Evolutionary conservation across 2,797 vertebrate genomes (phyloP).

Genomic region (Pachyuromys duprasi): DNA sequence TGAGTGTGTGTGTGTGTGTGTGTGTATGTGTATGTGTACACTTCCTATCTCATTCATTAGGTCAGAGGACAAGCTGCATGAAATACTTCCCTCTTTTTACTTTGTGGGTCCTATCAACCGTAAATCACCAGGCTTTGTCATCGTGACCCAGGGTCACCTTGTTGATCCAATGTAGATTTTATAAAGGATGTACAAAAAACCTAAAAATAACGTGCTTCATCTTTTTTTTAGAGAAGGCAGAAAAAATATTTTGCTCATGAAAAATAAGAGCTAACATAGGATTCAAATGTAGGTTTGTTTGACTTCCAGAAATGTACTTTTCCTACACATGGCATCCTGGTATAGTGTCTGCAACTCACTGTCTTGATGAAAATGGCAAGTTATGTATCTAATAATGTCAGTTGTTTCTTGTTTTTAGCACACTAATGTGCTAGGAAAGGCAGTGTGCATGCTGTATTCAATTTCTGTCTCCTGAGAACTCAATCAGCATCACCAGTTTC

Average conservation of each 20-base stretch:
- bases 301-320: background rate
- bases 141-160: background rate
- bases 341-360: background rate
- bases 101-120: background rate
- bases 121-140: background rate
- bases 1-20: background rate
- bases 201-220: background rate
- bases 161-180: background rate
- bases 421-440: rapidly evolving
- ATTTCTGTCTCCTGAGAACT: background rate
- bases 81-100: background rate
- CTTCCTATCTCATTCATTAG: background rate
- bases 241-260: background rate
- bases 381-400: background rate
- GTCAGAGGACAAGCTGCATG: background rate
- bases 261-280: background rate
- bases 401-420: rapidly evolving
- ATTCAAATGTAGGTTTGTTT: background rate
- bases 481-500: background rate
- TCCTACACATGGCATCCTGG: background rate
- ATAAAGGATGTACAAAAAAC: background rate
- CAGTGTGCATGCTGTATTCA: background rate
- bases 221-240: background rate
- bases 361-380: background rate
- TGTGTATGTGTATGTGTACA: background rate